A percentile compares a stretch with the other conserved stretches of the same genome.
These are phyloP conservation scores for Tenthredo notha DNA, from an alignment of 2,888 invertebrate genomes.

Conservation along the genomic window DNA sequence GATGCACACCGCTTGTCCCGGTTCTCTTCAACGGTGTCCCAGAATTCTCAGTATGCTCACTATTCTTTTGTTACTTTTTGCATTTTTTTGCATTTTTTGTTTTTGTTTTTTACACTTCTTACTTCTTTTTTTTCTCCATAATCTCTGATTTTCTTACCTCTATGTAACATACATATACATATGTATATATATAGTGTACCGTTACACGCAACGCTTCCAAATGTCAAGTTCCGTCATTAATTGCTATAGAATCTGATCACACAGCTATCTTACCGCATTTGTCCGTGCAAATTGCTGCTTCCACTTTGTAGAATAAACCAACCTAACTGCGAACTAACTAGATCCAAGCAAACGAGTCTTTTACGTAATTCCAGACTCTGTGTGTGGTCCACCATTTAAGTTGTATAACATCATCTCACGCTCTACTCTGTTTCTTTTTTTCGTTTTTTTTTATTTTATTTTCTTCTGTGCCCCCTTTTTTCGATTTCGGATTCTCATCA, in stretches of 20 bases:
- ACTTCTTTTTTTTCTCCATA: not conserved
- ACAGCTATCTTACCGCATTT: slow-evolving; percentile 55
- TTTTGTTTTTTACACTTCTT: not conserved
- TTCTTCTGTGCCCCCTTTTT: not conserved
- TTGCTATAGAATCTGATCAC: slow-evolving; percentile 50
- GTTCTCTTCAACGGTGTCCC: slow-evolving; percentile 1
- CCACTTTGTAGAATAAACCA: slow-evolving; percentile 81
- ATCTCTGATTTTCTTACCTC: not conserved
- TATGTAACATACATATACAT: no score
- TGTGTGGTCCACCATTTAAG: slow-evolving; percentile 9
- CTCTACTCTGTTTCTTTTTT: not conserved
- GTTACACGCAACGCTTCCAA: not conserved
- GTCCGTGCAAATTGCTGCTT: slow-evolving; percentile 86
- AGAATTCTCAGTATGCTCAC: slow-evolving; percentile 25
- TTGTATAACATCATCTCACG: not conserved
- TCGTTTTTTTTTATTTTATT: not conserved
- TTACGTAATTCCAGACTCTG: slow-evolving; percentile 3
- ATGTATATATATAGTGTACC: not conserved
- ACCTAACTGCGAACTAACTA: not conserved
- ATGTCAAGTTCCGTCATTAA: slow-evolving; percentile 21
- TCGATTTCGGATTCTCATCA: not conserved
- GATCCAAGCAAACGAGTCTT: slow-evolving; percentile 24
- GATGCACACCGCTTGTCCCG: not conserved
- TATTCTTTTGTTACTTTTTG: not conserved
- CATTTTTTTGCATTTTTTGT: not conserved